Percentiles rank a stretch among this genome's conserved stretches.
phyloP scores from a whole-genome alignment of 1,140 invertebrate genomes.

The Camponotus pennsylvanicus region DNA sequence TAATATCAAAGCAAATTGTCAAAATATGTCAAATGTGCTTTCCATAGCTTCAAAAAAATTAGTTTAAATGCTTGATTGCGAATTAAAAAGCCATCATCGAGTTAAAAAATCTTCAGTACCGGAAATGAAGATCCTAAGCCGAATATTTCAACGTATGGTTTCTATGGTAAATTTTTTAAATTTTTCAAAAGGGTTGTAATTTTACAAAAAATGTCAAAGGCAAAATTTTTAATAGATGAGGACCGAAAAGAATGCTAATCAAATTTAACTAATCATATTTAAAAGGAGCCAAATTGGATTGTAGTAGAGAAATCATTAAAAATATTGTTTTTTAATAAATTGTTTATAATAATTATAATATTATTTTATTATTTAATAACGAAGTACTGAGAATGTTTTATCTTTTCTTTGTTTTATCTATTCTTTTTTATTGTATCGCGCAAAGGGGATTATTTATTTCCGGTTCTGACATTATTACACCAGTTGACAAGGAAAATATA shows the following conservation, averaged over 20 bases:
- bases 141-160: background rate
- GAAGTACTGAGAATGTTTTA: too few relatives aligned
- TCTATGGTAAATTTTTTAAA: background rate
- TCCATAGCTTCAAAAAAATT: background rate
- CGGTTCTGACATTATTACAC: background rate
- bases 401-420: too few relatives aligned
- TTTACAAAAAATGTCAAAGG: background rate
- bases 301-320: conserved; percentile 2
- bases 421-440: background rate
- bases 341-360: background rate
- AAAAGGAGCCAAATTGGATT: background rate
- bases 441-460: background rate
- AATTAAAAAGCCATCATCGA: background rate
- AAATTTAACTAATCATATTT: background rate
- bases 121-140: background rate
- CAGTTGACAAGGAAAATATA: conserved; percentile 30
- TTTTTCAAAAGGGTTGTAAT: background rate
- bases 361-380: conserved; percentile 14
- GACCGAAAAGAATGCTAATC: background rate
- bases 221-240: background rate
- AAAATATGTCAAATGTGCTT: background rate
- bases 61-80: background rate
- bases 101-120: conserved; percentile 11
- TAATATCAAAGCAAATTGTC: conserved; percentile 1
- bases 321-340: background rate